Base-by-base conservation (phyloP, 2,797 vertebrate genomes). In the Myotis daubentonii region DNA sequence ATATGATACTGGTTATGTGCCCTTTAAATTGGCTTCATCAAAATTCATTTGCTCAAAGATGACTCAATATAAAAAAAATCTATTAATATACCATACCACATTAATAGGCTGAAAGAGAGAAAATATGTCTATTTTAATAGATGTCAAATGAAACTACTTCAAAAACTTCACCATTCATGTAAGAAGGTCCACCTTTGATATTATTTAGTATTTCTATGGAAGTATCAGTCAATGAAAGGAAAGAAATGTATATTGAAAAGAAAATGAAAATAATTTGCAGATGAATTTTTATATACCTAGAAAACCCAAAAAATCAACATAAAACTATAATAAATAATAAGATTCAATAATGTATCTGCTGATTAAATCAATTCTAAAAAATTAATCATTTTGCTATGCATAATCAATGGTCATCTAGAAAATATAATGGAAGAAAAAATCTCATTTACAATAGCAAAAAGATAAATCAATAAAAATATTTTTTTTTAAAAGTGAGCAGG, bases 21-120 rank as follows among this genome's bases (percentile, higher is more conserved):
- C n/a, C 70, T 93, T 96, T 91, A 95, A 94, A 95, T 89, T 81
- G 20, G 20, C 41, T 93, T 96, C 74, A 95, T 92, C 92, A 91
- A 95, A 96, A 70, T 81, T 20, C 22, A 68, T 76, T 95, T 93
- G 70, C 75, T 93, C 84, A 90, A 85, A 79, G 22, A 57, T 74
- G 44, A 91, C 36, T 71, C 19, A 44, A 25, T 66, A 81, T 89
- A 72, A 86, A 38, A 93, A 93, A 95, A 95, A 92, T 44, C 55
- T 74, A 76, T 82, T 94, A 80, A 94, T 53, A 88, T 38, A 68
- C 4, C 53, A 65, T 0, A 87, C 2, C 11, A 90, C 25, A 79
- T 66, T 74, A 92, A 85, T 25, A 94, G 30, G 9, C 44, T 81
- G 76, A 87, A 47, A 36, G 51, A 79, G 33, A 93, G 65, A 80